Percentiles rank a stretch among this genome's conserved stretches.
phyloP scores from a whole-genome alignment of 2,113 vertebrate species.

The Eretmochelys imbricata region DNA sequence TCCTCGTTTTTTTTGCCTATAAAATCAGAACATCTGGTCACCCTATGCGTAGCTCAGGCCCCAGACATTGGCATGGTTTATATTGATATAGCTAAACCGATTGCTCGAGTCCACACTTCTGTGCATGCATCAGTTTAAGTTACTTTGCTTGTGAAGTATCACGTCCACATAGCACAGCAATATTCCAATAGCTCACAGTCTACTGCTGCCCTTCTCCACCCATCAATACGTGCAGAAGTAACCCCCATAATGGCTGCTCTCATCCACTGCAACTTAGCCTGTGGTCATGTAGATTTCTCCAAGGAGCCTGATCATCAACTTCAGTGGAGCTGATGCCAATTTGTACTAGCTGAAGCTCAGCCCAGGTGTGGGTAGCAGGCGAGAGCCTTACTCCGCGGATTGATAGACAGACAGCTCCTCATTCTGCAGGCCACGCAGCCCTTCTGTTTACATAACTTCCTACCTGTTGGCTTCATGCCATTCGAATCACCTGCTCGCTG shows the following conservation, averaged over 20 bases:
- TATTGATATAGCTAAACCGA: neutral
- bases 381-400: too few species aligned
- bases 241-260: neutral
- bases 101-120: neutral
- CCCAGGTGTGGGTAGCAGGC: too few species aligned
- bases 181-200: neutral
- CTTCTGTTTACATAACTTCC: neutral
- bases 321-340: neutral
- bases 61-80: neutral
- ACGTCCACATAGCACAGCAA: neutral
- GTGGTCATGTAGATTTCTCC: neutral
- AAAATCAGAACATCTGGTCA: too few species aligned
- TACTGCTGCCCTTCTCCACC: neutral
- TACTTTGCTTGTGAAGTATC: neutral
- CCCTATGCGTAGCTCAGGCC: neutral
- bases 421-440: neutral
- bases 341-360: neutral
- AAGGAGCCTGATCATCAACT: neutral
- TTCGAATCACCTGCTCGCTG: neutral
- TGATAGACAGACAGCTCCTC: neutral
- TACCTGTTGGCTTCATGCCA: neutral
- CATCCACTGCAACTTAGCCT: neutral
- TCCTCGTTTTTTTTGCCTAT: too few species aligned
- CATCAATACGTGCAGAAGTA: neutral
- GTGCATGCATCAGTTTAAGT: neutral